Evolutionary conservation across 2,113 vertebrate species (phyloP), one percentile per base, ranked within the genome.

Genomic region (Rhegmatorhina hoffmannsi): DNA sequence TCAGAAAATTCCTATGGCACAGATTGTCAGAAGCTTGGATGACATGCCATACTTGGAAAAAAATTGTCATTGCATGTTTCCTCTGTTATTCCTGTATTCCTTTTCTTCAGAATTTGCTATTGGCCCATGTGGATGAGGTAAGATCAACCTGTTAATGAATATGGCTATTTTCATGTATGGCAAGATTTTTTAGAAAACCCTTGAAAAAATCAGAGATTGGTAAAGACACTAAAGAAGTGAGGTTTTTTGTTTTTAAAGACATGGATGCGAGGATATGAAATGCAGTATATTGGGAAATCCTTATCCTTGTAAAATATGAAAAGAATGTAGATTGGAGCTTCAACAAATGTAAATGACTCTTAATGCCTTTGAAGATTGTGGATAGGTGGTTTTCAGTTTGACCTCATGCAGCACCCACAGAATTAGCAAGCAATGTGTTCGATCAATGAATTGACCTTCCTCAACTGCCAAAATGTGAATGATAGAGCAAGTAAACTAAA

Each of bases 1-100:
- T 91, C 90, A 96, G 92, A 92, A 94, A 91, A 95, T 95, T 91
- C 90, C 77, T 94, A 31, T 82, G 56, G 64, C 81, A 84, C 44
- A 60, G 29, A 72, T 72, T 55, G 58, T 66, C 69, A 82, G 81
- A 43, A 59, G 34, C 43, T 56, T 63, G 90, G 44, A 91, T 47
- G 38, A 63, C 38, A 52, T 31, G 81, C 84, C 74, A 52, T 64
- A 91, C 69, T 87, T 84, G 81, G 92, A 84, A 91, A 58, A 95
- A 91, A 94, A 89, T 17, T 47, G 62, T 17, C 20, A 84, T 9
- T 52, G 20, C 33, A 13, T 43, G 17, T 34, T 89, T 81, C 25
- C 47, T n/a, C 43, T 70, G 23, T 52, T 43, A n/a, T 10, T 87
- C 26, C 29, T 34, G 3, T 12, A 13, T 67, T 83, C 55, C 47